A percentile compares a stretch with the other conserved stretches of the same genome.
These are phyloP conservation scores for Drosophila incognita DNA, from an alignment of 2,888 invertebrate genomes.

Conservation along the genomic window DNA sequence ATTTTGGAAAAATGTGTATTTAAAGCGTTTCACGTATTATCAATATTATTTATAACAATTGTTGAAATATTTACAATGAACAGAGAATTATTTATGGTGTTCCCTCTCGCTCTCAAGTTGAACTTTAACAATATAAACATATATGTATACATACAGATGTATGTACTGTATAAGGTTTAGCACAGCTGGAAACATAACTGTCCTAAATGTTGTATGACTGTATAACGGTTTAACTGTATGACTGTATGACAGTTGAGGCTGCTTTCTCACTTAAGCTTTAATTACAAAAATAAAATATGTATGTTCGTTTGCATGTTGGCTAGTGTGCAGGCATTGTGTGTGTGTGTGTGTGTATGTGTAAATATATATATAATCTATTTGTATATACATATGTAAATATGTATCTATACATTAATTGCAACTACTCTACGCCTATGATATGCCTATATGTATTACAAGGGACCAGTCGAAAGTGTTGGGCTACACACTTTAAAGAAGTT, in stretches of 20 bases:
- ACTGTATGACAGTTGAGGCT: conserved; percentile 60
- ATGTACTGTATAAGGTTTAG: conserved; percentile 6
- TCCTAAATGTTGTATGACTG: conserved; percentile 43
- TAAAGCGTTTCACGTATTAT: conserved; percentile 44
- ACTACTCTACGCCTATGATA: conserved; percentile 45
- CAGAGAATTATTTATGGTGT: conserved; percentile 21
- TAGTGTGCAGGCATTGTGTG: conserved; percentile 15
- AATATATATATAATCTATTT: background rate
- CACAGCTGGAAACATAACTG: conserved; percentile 26
- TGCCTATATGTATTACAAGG: conserved; percentile 39
- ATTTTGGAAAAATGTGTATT: conserved; percentile 46
- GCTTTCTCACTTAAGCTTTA: conserved; percentile 40
- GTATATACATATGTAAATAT: conserved; percentile 8
- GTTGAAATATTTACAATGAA: conserved; percentile 52
- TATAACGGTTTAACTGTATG: conserved; percentile 47
- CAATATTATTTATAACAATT: conserved; percentile 50
- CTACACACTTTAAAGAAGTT: conserved; percentile 45
- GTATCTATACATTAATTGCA: conserved; percentile 26
- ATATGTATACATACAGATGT: background rate
- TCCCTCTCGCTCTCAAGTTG: conserved; percentile 1
- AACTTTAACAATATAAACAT: conserved; percentile 45
- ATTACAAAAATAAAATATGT: conserved; percentile 34
- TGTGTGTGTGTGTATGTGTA: background rate
- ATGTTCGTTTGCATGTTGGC: conserved; percentile 7
- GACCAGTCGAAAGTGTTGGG: conserved; percentile 55